Percentiles rank a stretch among this genome's conserved stretches.
phyloP scores from a whole-genome alignment of 2,113 vertebrate species.

The Bos indicus region DNA sequence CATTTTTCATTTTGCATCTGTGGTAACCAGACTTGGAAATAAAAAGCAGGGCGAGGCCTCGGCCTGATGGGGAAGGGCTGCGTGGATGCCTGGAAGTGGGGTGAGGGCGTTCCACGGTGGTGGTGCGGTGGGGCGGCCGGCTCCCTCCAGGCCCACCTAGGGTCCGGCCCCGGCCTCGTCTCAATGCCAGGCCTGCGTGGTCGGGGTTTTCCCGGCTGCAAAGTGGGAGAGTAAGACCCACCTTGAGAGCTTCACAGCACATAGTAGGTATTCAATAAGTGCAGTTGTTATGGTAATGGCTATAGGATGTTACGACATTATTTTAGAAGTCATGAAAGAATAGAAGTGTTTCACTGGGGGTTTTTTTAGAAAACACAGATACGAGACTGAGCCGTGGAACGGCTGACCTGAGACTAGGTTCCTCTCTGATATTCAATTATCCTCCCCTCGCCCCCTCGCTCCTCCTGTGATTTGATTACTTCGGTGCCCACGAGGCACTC shows the following conservation, averaged over 20 bases:
- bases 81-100: background rate
- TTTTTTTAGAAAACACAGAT: background rate
- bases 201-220: accelerated
- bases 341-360: background rate
- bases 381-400: accelerated
- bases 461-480: background rate
- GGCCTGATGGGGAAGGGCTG: background rate
- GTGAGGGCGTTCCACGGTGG: background rate
- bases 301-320: accelerated
- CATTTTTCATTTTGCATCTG: constrained; percentile 56
- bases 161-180: background rate
- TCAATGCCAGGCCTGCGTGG: accelerated
- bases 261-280: accelerated
- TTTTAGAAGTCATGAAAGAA: background rate
- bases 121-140: accelerated
- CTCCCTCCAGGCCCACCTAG: accelerated
- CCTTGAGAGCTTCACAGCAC: accelerated
- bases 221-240: background rate
- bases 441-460: background rate
- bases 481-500: background rate
- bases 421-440: accelerated
- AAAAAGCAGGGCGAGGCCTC: background rate
- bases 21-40: background rate
- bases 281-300: accelerated
- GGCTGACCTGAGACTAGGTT: background rate